phyloP scores from a whole-genome alignment of 2,113 vertebrate species.

The Siniperca knerii region DNA sequence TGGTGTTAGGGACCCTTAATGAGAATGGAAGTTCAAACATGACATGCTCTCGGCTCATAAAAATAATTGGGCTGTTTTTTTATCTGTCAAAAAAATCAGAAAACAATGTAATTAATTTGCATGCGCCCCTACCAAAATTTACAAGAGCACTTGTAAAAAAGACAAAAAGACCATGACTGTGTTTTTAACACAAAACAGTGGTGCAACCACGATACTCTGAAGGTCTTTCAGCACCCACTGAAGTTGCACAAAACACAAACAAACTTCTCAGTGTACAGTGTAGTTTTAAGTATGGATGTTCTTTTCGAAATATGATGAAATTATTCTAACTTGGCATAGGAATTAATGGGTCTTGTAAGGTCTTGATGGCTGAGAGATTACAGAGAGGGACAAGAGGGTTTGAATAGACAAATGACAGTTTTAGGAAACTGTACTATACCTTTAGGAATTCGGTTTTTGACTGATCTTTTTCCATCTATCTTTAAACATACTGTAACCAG shows the following conservation, averaged over 20 bases:
- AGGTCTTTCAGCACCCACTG: background rate
- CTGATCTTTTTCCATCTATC: background rate
- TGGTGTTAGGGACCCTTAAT: conserved; percentile 80
- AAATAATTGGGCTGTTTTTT: conserved; percentile 79
- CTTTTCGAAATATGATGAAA: background rate
- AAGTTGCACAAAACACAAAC: background rate
- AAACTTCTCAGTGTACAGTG: background rate
- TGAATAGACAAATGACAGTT: background rate
- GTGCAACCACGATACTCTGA: background rate
- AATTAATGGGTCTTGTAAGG: background rate
- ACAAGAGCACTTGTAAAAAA: background rate
- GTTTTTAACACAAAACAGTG: conserved; percentile 28
- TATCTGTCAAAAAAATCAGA: conserved; percentile 49
- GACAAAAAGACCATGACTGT: background rate
- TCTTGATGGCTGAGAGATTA: background rate
- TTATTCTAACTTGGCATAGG: background rate
- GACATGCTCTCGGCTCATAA: conserved; percentile 71
- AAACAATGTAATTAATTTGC: conserved; percentile 66
- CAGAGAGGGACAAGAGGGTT: background rate
- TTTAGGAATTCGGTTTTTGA: background rate
- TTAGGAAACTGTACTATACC: background rate
- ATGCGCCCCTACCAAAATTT: conserved; percentile 37
- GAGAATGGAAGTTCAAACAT: conserved; percentile 80
- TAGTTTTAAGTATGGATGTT: background rate
- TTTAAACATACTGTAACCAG: background rate